Conservation (phyloP, 2,888 invertebrate genomes). For the Lithophane leautieri region DNA sequence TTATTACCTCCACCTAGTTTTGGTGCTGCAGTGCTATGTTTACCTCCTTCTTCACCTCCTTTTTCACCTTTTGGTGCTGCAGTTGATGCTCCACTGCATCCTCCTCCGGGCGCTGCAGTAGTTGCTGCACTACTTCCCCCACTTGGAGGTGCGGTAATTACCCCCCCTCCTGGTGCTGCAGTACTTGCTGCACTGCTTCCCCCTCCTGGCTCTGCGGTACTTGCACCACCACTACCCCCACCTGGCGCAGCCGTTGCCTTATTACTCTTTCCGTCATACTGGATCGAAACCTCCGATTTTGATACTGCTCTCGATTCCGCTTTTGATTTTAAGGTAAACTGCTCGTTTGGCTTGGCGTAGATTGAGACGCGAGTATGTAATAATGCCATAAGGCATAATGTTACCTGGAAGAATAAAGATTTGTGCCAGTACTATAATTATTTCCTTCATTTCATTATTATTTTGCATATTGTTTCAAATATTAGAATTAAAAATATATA, state of each 20-base stretch:
- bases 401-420: constrained; percentile 13
- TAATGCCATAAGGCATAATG: constrained; percentile 38
- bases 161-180: background rate
- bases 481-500: too few relatives aligned
- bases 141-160: background rate
- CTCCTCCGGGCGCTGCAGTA: background rate
- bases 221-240: background rate
- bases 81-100: background rate
- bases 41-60: too few relatives aligned
- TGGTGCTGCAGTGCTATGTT: too few relatives aligned
- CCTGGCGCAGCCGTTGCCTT: background rate
- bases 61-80: too few relatives aligned
- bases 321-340: fast-evolving
- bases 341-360: constrained; percentile 15
- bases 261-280: background rate
- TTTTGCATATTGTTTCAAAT: too few relatives aligned
- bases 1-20: too few relatives aligned
- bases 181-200: background rate
- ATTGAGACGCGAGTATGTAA: background rate
- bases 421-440: background rate
- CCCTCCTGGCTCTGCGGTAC: fast-evolving
- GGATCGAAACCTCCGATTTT: fast-evolving
- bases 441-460: too few relatives aligned
- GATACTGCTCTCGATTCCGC: fast-evolving
- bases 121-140: background rate